These are phyloP conservation scores for Nycticebus coucang DNA, from an alignment of 2,113 vertebrate species.

Conservation along the genomic window DNA sequence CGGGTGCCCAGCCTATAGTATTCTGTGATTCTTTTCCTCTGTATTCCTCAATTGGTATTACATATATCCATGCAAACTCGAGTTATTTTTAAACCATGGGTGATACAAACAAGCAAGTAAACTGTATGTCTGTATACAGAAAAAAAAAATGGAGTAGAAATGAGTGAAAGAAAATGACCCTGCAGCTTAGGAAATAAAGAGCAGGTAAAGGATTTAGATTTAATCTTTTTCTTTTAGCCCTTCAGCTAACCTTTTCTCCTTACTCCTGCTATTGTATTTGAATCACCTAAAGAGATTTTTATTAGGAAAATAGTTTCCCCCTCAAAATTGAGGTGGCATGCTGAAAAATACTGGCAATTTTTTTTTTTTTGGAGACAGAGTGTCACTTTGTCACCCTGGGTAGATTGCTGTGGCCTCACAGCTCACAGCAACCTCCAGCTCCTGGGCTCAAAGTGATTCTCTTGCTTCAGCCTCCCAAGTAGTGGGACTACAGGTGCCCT, in stretches of 20 bases:
- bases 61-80: not conserved
- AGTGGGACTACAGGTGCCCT: no score
- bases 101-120: not conserved
- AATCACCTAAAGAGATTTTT: not conserved
- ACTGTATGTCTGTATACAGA: not conserved
- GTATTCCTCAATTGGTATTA: not conserved
- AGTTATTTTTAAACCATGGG: not conserved
- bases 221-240: not conserved
- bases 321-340: not conserved
- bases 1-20: no score
- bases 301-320: not conserved
- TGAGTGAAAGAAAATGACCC: not conserved
- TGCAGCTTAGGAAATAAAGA: not conserved
- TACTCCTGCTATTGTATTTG: not conserved
- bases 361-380: no score
- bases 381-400: no score
- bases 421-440: no score
- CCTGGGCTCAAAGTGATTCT: no score
- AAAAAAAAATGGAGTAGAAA: not conserved
- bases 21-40: not conserved
- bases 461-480: no score
- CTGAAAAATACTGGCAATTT: not conserved
- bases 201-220: not conserved
- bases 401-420: no score
- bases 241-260: not conserved